Evolutionary conservation across 2,113 vertebrate species (phyloP).

Genomic region (Epinephelus lanceolatus): DNA sequence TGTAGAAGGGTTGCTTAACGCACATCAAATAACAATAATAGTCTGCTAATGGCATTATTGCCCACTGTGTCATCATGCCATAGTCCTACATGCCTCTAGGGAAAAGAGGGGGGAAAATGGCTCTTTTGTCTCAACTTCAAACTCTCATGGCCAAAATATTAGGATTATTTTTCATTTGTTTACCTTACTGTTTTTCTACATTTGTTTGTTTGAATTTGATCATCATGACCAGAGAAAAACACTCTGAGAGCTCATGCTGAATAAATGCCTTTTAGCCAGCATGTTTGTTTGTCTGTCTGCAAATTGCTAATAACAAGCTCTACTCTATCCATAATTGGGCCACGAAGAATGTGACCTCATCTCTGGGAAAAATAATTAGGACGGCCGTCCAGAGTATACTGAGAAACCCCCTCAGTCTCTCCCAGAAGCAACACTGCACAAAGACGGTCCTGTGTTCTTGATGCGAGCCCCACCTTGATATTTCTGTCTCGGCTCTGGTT

Average conservation of each 20-base stretch:
- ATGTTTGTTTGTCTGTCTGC: slow-evolving; percentile 73
- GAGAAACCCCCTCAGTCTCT: slow-evolving; percentile 42
- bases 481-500: slow-evolving; percentile 57
- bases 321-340: slow-evolving; percentile 61
- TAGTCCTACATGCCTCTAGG: slow-evolving; percentile 58
- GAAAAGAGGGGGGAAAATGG: slow-evolving; percentile 50
- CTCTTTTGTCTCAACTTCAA: slow-evolving; percentile 54
- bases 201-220: slow-evolving; percentile 56
- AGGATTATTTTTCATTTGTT: slow-evolving; percentile 47
- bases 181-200: slow-evolving; percentile 32
- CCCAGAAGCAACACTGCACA: slow-evolving; percentile 53
- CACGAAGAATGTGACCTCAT: slow-evolving; percentile 73
- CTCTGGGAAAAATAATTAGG: slow-evolving; percentile 77
- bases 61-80: slow-evolving; percentile 76
- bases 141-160: slow-evolving; percentile 43
- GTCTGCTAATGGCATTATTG: slow-evolving; percentile 72
- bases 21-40: slow-evolving; percentile 79
- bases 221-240: slow-evolving; percentile 12
- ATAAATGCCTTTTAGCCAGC: slow-evolving; percentile 48
- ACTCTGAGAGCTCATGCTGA: slow-evolving; percentile 29
- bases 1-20: slow-evolving; percentile 67
- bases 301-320: slow-evolving; percentile 66
- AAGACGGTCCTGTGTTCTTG: slow-evolving; percentile 53
- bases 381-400: slow-evolving; percentile 32
- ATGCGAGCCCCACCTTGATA: slow-evolving; percentile 57